Evolutionary conservation across 2,797 vertebrate genomes (phyloP).

Genomic region (Pangasius macronema): DNA sequence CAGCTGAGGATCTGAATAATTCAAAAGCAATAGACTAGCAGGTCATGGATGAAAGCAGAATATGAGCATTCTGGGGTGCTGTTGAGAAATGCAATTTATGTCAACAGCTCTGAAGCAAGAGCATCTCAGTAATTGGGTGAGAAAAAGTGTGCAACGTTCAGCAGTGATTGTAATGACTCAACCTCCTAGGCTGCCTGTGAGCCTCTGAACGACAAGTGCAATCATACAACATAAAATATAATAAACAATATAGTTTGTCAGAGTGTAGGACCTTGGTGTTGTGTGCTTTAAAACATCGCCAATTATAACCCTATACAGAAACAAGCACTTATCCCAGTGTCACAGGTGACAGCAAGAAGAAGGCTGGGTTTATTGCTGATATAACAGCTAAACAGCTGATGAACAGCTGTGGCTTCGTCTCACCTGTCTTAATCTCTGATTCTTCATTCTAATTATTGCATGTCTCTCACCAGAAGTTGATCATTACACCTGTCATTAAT

Average conservation of each 20-base stretch:
- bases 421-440: slow-evolving; percentile 24
- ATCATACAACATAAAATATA: slow-evolving; percentile 35
- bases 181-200: slow-evolving; percentile 60
- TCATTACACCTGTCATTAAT: slow-evolving; percentile 33
- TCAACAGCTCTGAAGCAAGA: slow-evolving; percentile 61
- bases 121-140: slow-evolving; percentile 66
- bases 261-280: slow-evolving; percentile 28
- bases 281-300: slow-evolving; percentile 9
- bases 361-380: slow-evolving; percentile 24
- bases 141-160: slow-evolving; percentile 62
- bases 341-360: slow-evolving; percentile 21
- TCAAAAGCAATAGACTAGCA: slow-evolving; percentile 63
- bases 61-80: slow-evolving; percentile 63
- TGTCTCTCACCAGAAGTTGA: slow-evolving; percentile 46
- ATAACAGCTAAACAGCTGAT: neutral
- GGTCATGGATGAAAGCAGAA: slow-evolving; percentile 52
- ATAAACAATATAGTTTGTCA: slow-evolving; percentile 38
- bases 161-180: slow-evolving; percentile 60
- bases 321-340: slow-evolving; percentile 20
- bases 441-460: slow-evolving; percentile 49
- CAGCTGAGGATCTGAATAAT: slow-evolving; percentile 58
- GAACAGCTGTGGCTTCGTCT: slow-evolving; percentile 29
- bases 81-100: slow-evolving; percentile 73
- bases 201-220: slow-evolving; percentile 33
- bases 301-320: slow-evolving; percentile 28